Evolutionary conservation across 1,140 invertebrate genomes (phyloP).

Genomic region (Adoxophyes honmai): DNA sequence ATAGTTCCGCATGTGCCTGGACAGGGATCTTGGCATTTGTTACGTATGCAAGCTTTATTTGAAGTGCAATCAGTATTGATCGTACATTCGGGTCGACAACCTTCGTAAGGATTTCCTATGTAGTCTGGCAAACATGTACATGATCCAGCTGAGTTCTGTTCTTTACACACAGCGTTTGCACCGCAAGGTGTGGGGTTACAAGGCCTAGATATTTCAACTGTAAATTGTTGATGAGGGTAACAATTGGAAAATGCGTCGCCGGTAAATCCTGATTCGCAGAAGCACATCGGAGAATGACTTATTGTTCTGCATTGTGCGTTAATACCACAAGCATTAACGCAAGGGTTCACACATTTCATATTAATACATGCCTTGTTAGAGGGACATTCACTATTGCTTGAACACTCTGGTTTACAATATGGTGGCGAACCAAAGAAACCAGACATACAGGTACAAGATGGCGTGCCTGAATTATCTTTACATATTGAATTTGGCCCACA

Average conservation of each 20-base stretch:
- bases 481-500: slow-evolving; percentile 89
- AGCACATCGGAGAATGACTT: slow-evolving; percentile 83
- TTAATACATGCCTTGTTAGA: slow-evolving; percentile 84
- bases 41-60: slow-evolving; percentile 82
- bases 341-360: slow-evolving; percentile 86
- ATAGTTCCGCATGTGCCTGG: slow-evolving; percentile 84
- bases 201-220: slow-evolving; percentile 57
- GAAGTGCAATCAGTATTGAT: slow-evolving; percentile 82
- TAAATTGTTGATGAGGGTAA: slow-evolving; percentile 29
- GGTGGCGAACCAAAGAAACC: slow-evolving; percentile 83
- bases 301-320: slow-evolving; percentile 83
- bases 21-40: slow-evolving; percentile 85
- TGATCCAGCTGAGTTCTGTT: slow-evolving; percentile 80
- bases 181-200: slow-evolving; percentile 86
- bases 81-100: slow-evolving; percentile 83
- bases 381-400: slow-evolving; percentile 84
- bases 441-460: slow-evolving; percentile 82
- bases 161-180: slow-evolving; percentile 81
- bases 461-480: slow-evolving; percentile 77
- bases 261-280: slow-evolving; percentile 78
- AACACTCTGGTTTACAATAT: slow-evolving; percentile 85
- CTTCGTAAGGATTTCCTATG: slow-evolving; percentile 85
- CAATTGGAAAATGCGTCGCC: slow-evolving; percentile 83
- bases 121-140: slow-evolving; percentile 82
- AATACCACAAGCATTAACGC: slow-evolving; percentile 83